Conservation (phyloP, 1,140 invertebrate species). For the Drosophila pachea region DNA sequence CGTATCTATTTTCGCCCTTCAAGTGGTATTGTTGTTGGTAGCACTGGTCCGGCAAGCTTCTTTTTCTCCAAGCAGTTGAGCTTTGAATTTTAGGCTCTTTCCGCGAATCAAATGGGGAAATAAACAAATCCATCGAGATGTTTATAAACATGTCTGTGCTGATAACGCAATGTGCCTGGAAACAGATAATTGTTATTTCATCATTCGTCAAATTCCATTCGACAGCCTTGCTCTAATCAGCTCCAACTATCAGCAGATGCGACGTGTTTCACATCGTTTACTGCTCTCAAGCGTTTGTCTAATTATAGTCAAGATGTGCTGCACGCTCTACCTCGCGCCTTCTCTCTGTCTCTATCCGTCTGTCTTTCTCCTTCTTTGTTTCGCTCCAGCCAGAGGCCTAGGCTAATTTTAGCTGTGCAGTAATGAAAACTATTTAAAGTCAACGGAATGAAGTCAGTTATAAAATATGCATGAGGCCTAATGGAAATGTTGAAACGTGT, state of each 20-base stretch:
- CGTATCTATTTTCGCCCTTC: slow-evolving; percentile 33
- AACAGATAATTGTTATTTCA: slow-evolving; percentile 36
- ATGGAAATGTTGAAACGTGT: slow-evolving; percentile 70
- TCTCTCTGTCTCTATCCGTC: not conserved
- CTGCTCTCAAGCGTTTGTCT: slow-evolving; percentile 40
- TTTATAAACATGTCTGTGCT: slow-evolving; percentile 4
- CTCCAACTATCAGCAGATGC: slow-evolving; percentile 52
- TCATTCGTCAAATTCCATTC: slow-evolving; percentile 59
- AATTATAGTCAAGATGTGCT: slow-evolving; percentile 56
- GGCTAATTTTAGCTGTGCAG: slow-evolving; percentile 44
- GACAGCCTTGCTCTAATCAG: slow-evolving; percentile 47
- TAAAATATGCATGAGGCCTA: slow-evolving; percentile 68
- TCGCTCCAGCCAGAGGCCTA: not conserved
- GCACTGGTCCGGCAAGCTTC: not conserved
- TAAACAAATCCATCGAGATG: not conserved
- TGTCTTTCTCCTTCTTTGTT: not conserved
- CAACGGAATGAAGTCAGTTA: slow-evolving; percentile 63
- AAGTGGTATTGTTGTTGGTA: not conserved
- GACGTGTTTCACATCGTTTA: slow-evolving; percentile 46
- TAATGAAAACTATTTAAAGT: slow-evolving; percentile 72
- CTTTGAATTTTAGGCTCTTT: not conserved
- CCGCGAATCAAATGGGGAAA: not conserved
- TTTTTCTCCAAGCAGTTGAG: not conserved
- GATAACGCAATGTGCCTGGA: slow-evolving; percentile 13
- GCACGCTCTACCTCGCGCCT: slow-evolving; percentile 2